Evolutionary conservation across 2,797 vertebrate genomes (phyloP), one percentile per base, ranked within the genome.

Genomic region (Botia kubotai): DNA sequence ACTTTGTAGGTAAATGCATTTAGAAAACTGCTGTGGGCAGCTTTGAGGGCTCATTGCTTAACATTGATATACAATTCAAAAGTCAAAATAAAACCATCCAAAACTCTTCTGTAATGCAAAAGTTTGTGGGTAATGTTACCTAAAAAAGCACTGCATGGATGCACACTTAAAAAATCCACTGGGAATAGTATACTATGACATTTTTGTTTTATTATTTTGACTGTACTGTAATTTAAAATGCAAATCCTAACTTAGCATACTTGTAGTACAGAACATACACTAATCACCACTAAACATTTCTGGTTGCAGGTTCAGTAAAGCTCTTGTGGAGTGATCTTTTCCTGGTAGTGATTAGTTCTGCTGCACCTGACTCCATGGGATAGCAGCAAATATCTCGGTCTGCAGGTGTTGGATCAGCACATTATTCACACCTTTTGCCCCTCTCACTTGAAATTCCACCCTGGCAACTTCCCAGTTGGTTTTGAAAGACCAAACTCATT

Each of bases 391-490:
- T 88, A 79, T 83, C 12, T 21, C 36, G 48, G 74, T 53, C 79
- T 84, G 79, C 72, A 86, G 75, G 69, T 80, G 74, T 72, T 72
- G 74, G 70, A 81, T 79, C 85, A 74, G 60, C 69, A 81, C 72
- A 89, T 87, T 88, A 87, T 84, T 82, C 78, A 84, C 83, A 84
- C 80, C 80, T 87, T 86, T 82, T 88, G 90, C 84, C 58, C 77
- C 77, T 67, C 48, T 65, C 65, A 69, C 68, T 75, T 19, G 48
- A 72, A 68, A 67, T 70, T 43, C 71, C 77, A 83, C 80, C 72
- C 79, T 79, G 71, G 76, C 75, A 62, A 58, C 67, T 80, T 82
- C 50, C 65, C 60, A 60, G 55, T 33, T 62, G 73, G 73, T 75
- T 62, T 58, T 33, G 58, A n/a, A 81, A 69, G 82, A 55, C 68